These are phyloP conservation scores for Probaryconus sp. DNA, from an alignment of 1,140 invertebrate genomes.

Conservation along the genomic window DNA sequence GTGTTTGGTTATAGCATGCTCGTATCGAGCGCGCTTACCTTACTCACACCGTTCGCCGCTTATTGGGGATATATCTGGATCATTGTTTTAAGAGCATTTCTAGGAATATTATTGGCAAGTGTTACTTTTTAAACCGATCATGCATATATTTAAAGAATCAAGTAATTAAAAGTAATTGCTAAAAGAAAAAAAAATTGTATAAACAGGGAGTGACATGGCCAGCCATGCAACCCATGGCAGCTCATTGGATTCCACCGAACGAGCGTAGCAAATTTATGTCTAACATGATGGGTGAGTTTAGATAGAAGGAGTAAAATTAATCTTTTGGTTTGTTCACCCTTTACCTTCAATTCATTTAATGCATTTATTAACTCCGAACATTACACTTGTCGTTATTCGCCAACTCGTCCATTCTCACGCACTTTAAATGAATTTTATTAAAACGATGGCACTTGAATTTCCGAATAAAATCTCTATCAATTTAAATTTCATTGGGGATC, in stretches of 20 bases:
- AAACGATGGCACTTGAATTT: slow-evolving; percentile 46
- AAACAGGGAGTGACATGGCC: slow-evolving; percentile 91
- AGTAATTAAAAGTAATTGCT: slow-evolving; percentile 5
- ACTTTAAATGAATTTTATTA: no score
- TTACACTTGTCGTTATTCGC: no score
- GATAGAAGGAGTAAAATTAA: background rate
- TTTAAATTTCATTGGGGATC: slow-evolving; percentile 30
- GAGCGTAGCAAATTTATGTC: slow-evolving; percentile 93
- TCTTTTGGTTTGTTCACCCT: background rate
- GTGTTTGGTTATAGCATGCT: slow-evolving; percentile 93
- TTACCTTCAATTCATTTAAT: no score
- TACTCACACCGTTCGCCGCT: slow-evolving; percentile 88
- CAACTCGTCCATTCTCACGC: no score
- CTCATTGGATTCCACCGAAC: slow-evolving; percentile 93
- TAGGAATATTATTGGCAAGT: slow-evolving; percentile 85
- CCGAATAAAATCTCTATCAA: slow-evolving; percentile 19
- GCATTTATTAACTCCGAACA: no score
- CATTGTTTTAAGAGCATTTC: slow-evolving; percentile 81
- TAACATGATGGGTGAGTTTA: slow-evolving; percentile 88
- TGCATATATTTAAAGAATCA: background rate
- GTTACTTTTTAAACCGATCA: background rate
- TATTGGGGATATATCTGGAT: slow-evolving; percentile 81
- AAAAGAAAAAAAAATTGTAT: background rate
- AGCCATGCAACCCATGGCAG: slow-evolving; percentile 91
- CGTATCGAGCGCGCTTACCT: slow-evolving; percentile 87